These are phyloP conservation scores for Harpagifer antarcticus DNA, from an alignment of 2,797 vertebrate genomes.

Conservation along the genomic window DNA sequence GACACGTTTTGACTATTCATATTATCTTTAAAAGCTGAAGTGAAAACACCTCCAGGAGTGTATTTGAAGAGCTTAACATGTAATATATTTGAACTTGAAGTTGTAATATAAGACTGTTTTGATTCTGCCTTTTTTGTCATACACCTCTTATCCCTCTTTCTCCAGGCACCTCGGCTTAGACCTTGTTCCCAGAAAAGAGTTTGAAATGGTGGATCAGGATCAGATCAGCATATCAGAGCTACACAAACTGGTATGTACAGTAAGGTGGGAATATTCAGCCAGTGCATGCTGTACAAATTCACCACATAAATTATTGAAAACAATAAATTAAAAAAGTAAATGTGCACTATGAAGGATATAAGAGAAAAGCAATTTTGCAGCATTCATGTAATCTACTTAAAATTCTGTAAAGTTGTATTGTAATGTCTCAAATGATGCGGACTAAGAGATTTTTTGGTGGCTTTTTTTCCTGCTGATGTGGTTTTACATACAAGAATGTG, in stretches of 20 bases:
- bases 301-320: slow-evolving; percentile 30
- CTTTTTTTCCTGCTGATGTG: slow-evolving; percentile 10
- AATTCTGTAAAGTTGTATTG: slow-evolving; percentile 24
- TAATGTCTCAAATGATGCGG: slow-evolving; percentile 29
- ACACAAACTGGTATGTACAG: slow-evolving; percentile 93
- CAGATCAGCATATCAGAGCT: slow-evolving; percentile 98
- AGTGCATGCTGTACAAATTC: slow-evolving; percentile 9
- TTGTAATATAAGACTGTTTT: slow-evolving; percentile 1
- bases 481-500: slow-evolving; percentile 48
- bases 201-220: slow-evolving; percentile 98
- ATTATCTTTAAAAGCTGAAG: not conserved
- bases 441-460: slow-evolving; percentile 2
- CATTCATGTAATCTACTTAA: slow-evolving; percentile 4
- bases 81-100: not conserved
- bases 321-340: slow-evolving; percentile 28
- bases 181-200: slow-evolving; percentile 98
- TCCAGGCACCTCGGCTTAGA: slow-evolving; percentile 96
- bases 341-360: slow-evolving; percentile 28
- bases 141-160: slow-evolving; percentile 15
- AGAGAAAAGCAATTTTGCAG: slow-evolving; percentile 18
- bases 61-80: not conserved
- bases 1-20: not conserved
- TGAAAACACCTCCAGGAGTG: not conserved
- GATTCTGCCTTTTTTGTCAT: not conserved
- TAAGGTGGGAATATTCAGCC: slow-evolving; percentile 24